Evolutionary conservation across 2,888 invertebrate species (phyloP).

Genomic region (Drepana falcataria): DNA sequence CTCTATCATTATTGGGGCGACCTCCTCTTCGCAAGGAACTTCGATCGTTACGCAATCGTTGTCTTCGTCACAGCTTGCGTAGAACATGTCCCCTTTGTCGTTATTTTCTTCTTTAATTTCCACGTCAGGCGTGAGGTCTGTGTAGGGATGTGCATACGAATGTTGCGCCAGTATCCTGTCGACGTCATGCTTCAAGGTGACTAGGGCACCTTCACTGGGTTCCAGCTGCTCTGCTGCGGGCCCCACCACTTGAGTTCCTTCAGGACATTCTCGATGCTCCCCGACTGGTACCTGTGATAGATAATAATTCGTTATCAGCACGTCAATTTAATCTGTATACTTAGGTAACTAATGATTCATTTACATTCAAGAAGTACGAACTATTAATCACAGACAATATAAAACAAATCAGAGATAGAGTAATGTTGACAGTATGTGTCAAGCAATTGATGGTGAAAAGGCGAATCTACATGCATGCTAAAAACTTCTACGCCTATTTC

Average conservation of each 20-base stretch:
- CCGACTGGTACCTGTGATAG: slow-evolving; percentile 55
- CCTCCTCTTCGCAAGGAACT: slow-evolving; percentile 79
- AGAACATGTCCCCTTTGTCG: slow-evolving; percentile 81
- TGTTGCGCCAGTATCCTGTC: slow-evolving; percentile 72
- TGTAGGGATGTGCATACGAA: slow-evolving; percentile 74
- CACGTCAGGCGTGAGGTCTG: slow-evolving; percentile 34
- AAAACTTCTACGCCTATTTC: no score
- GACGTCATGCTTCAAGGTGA: slow-evolving; percentile 67
- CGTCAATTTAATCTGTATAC: no score
- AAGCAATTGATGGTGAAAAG: no score
- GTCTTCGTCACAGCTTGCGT: slow-evolving; percentile 84
- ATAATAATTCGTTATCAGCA: slow-evolving; percentile 6
- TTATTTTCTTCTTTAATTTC: slow-evolving; percentile 52
- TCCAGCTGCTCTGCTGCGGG: slow-evolving; percentile 90
- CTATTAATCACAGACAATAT: no score
- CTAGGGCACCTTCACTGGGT: slow-evolving; percentile 82
- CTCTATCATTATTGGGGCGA: slow-evolving; percentile 39
- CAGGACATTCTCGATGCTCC: slow-evolving; percentile 56
- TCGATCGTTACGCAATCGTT: slow-evolving; percentile 86
- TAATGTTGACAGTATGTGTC: no score
- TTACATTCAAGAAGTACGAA: no score
- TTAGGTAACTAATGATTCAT: no score
- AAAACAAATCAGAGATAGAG: no score
- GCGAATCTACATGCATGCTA: no score
- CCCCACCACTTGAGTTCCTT: slow-evolving; percentile 90